Percentiles rank a stretch among this genome's conserved stretches.
phyloP scores from a whole-genome alignment of 1,140 invertebrate genomes.

The Orius insidiosus region DNA sequence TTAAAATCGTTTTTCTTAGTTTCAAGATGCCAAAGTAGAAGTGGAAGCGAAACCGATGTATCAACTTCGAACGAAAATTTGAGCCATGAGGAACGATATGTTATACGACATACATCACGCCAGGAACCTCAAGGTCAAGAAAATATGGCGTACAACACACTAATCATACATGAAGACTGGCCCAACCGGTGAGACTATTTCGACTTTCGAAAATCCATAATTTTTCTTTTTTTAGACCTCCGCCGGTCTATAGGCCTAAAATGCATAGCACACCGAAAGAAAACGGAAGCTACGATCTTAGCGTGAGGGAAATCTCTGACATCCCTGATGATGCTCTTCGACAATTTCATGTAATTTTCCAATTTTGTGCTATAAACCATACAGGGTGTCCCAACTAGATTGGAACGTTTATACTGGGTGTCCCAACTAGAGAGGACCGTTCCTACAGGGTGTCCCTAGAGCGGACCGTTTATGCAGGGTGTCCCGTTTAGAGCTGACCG shows the following conservation, averaged over 20 bases:
- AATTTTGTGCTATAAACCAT: no score
- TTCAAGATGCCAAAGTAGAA: conserved; percentile 32
- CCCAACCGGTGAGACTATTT: not conserved
- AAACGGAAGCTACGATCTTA: conserved; percentile 19
- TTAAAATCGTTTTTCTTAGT: no score
- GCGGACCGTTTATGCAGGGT: no score
- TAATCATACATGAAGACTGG: conserved; percentile 51
- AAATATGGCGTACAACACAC: conserved; percentile 60
- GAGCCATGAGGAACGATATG: conserved; percentile 67
- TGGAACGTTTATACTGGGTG: no score
- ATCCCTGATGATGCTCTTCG: conserved; percentile 71
- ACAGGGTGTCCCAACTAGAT: no score
- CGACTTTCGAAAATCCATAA: not conserved
- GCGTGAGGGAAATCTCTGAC: conserved; percentile 58
- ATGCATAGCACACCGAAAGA: not conserved
- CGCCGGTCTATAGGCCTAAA: conserved; percentile 9
- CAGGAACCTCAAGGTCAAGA: conserved; percentile 89
- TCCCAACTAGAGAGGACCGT: no score
- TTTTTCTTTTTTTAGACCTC: conserved; percentile 1
- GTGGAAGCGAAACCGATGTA: conserved; percentile 77
- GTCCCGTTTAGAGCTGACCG: no score
- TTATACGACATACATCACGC: conserved; percentile 59
- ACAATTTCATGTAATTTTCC: conserved; percentile 42
- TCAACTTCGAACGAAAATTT: conserved; percentile 81
- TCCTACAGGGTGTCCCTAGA: no score